These are phyloP conservation scores for Lathronympha strigana DNA, from an alignment of 2,888 invertebrate species.

Conservation along the genomic window DNA sequence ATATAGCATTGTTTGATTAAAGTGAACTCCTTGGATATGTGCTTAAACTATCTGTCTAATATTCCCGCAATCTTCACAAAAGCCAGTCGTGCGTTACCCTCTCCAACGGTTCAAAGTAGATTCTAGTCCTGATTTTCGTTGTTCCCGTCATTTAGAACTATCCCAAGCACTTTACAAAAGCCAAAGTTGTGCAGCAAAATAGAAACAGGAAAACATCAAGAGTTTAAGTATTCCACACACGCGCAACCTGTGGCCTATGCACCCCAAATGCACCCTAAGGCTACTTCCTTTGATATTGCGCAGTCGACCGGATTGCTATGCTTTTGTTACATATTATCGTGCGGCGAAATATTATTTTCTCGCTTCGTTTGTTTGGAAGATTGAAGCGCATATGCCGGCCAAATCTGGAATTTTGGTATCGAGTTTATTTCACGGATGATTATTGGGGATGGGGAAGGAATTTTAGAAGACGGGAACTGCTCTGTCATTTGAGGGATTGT, in stretches of 20 bases:
- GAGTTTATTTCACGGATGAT: conserved; percentile 29
- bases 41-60: no score
- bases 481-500: background rate
- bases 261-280: conserved; percentile 61
- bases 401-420: conserved; percentile 51
- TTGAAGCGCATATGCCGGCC: conserved; percentile 68
- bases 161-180: no score
- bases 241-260: conserved; percentile 42
- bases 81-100: no score
- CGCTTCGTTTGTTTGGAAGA: conserved; percentile 75
- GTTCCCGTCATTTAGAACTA: no score
- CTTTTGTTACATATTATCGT: conserved; percentile 76
- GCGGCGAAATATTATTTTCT: conserved; percentile 53
- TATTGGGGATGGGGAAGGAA: conserved; percentile 9
- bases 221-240: conserved; percentile 13
- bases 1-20: no score
- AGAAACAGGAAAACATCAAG: background rate
- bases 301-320: conserved; percentile 77
- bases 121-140: no score
- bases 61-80: no score
- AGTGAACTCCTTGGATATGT: no score
- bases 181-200: background rate
- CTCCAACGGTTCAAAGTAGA: no score
- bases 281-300: conserved; percentile 68
- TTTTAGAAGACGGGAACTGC: background rate